Conservation (phyloP, 2,888 invertebrate species). For the Morpho achilles region DNA sequence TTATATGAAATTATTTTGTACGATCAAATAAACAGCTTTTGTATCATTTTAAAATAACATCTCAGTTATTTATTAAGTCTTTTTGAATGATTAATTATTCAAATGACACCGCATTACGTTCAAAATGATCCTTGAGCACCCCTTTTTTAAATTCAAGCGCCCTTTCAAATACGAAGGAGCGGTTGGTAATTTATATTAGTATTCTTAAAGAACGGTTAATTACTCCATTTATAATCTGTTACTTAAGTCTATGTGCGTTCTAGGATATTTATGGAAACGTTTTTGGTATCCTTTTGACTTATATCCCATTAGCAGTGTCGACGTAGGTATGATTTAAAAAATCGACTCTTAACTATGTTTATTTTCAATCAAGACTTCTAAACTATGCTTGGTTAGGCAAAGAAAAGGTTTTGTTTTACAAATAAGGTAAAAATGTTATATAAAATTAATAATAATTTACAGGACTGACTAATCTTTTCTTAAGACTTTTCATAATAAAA, state of each 20-base stretch:
- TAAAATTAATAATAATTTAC: too few relatives aligned
- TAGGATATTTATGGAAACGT: slow-evolving; percentile 25
- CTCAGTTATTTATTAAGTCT: slow-evolving; percentile 4
- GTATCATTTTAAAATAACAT: not conserved
- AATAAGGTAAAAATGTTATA: too few relatives aligned
- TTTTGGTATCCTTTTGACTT: slow-evolving; percentile 22
- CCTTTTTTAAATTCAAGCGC: slow-evolving; percentile 32
- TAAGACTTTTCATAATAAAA: too few relatives aligned
- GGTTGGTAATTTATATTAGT: slow-evolving; percentile 53
- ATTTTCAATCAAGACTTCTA: too few relatives aligned
- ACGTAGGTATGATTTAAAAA: slow-evolving; percentile 1
- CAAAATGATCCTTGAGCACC: slow-evolving; percentile 36
- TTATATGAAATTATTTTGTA: too few relatives aligned
- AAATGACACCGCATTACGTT: slow-evolving; percentile 41
- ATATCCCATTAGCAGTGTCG: slow-evolving; percentile 18
- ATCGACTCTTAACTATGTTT: not conserved
- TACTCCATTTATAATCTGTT: slow-evolving; percentile 53
- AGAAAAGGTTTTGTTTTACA: too few relatives aligned
- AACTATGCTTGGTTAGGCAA: too few relatives aligned
- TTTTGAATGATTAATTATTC: slow-evolving; percentile 48
- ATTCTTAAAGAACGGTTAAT: slow-evolving; percentile 51
- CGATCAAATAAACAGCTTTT: too few relatives aligned
- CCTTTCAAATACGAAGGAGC: slow-evolving; percentile 50
- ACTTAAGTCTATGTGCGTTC: slow-evolving; percentile 27
- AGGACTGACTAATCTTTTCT: too few relatives aligned